Conservation (phyloP, 2,113 vertebrate genomes). For the Euleptes europaea region DNA sequence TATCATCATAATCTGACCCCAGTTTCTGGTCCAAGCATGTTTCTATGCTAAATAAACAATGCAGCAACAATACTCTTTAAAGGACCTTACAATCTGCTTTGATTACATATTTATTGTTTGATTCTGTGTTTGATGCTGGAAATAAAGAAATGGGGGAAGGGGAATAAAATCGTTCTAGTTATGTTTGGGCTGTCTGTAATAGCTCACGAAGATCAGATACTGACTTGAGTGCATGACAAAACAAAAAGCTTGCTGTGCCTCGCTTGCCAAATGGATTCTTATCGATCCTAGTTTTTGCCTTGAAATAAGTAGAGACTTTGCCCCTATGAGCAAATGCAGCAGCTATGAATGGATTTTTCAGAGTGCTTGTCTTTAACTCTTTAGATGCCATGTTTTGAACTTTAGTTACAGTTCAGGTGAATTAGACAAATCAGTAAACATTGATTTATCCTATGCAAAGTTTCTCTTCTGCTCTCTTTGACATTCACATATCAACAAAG, state of each 20-base stretch:
- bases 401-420: background rate
- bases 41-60: background rate
- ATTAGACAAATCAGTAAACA: background rate
- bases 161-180: background rate
- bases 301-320: conserved; percentile 9
- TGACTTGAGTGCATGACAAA: background rate
- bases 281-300: background rate
- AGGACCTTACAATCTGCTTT: background rate
- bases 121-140: background rate
- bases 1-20: too few species aligned
- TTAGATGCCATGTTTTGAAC: background rate
- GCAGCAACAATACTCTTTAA: background rate
- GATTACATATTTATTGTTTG: background rate
- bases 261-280: conserved; percentile 4
- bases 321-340: background rate
- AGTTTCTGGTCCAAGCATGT: background rate
- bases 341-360: background rate
- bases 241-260: background rate
- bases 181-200: background rate
- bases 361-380: background rate
- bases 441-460: background rate
- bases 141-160: background rate
- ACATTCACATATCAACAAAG: background rate
- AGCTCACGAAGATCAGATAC: background rate
- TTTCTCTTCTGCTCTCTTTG: background rate